These are phyloP conservation scores for Drosophila teissieri DNA, from an alignment of 1,140 invertebrate genomes.

Conservation along the genomic window DNA sequence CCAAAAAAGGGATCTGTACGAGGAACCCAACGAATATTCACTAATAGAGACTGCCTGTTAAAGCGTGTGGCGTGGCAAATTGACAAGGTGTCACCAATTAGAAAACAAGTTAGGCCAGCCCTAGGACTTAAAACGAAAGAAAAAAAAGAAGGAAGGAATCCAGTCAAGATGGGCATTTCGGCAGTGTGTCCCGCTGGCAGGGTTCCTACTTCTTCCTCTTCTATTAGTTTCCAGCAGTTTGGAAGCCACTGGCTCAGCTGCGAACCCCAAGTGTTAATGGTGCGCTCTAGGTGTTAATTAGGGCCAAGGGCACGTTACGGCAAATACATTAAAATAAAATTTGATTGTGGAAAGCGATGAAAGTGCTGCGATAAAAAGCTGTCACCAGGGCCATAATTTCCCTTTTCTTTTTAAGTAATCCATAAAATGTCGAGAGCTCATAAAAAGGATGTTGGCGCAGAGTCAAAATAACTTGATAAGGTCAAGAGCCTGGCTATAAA, in stretches of 20 bases:
- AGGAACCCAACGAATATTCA: constrained; percentile 41
- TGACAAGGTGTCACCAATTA: constrained; percentile 82
- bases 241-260: constrained; percentile 46
- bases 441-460: constrained; percentile 63
- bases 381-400: constrained; percentile 58
- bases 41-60: constrained; percentile 72
- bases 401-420: constrained; percentile 51
- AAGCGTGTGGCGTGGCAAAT: constrained; percentile 78
- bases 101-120: constrained; percentile 70
- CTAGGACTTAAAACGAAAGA: constrained; percentile 11
- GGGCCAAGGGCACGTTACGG: constrained; percentile 63
- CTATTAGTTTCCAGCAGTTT: constrained; percentile 45
- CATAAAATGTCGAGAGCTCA: constrained; percentile 73
- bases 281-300: constrained; percentile 74
- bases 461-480: constrained; percentile 71
- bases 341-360: constrained; percentile 65
- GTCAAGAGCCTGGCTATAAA: constrained; percentile 77
- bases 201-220: constrained; percentile 8
- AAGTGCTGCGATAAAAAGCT: constrained; percentile 80
- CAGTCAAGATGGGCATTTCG: constrained; percentile 10
- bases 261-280: constrained; percentile 77
- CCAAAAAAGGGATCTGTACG: constrained; percentile 44
- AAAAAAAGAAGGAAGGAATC: constrained; percentile 9
- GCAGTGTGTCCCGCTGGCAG: constrained; percentile 42
- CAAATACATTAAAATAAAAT: constrained; percentile 52